Percentiles rank a stretch among this genome's conserved stretches.
Evolutionary conservation across 1,140 invertebrate genomes (phyloP).

Genomic region (Euwallacea fornicatus): DNA sequence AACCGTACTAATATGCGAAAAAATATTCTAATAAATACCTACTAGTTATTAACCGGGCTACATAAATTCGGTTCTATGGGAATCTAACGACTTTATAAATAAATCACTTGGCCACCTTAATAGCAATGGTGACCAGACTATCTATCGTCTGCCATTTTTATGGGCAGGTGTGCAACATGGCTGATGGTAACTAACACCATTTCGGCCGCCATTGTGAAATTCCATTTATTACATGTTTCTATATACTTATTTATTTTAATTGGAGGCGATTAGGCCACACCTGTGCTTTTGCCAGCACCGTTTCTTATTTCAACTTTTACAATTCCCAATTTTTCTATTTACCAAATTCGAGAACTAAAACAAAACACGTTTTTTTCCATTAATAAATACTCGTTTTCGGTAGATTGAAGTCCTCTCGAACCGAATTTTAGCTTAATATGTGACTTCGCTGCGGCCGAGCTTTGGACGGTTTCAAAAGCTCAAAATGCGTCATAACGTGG

Average conservation of each 20-base stretch:
- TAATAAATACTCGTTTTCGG: too few relatives aligned
- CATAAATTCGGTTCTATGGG: conserved; percentile 18
- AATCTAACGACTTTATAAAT: conserved; percentile 20
- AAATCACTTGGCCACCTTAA: conserved; percentile 6
- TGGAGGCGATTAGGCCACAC: conserved; percentile 24
- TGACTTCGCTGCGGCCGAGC: too few relatives aligned
- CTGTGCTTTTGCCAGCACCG: conserved; percentile 20
- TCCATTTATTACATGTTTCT: conserved; percentile 4
- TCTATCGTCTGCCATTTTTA: conserved; percentile 15
- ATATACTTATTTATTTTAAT: conserved; percentile 27
- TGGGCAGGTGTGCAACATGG: conserved; percentile 15
- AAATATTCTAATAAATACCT: conserved; percentile 18
- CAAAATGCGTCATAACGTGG: too few relatives aligned
- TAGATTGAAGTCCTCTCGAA: too few relatives aligned
- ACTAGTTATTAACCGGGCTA: conserved; percentile 19
- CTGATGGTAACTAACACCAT: conserved; percentile 22
- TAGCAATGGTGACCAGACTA: conserved; percentile 10
- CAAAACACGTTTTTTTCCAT: too few relatives aligned
- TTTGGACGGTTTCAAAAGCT: too few relatives aligned
- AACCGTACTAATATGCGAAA: conserved; percentile 24
- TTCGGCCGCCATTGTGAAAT: conserved; percentile 24
- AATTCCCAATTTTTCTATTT: too few relatives aligned
- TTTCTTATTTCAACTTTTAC: conserved; percentile 5
- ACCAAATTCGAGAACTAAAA: too few relatives aligned
- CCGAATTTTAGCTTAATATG: too few relatives aligned